Percentiles rank a stretch among this genome's conserved stretches.
phyloP scores from a whole-genome alignment of 2,113 vertebrate species.

The Anas platyrhynchos region DNA sequence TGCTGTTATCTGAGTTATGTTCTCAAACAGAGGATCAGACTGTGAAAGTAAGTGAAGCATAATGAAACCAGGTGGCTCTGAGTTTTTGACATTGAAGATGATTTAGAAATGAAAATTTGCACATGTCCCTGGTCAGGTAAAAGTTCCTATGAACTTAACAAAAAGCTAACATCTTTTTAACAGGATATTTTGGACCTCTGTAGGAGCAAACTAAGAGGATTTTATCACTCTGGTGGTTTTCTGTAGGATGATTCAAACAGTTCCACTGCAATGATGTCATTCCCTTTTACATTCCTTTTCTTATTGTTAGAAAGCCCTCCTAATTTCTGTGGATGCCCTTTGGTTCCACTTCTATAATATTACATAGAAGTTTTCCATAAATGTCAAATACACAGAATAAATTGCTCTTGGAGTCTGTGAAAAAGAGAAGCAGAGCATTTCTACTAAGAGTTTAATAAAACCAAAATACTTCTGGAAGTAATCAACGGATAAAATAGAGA shows the following conservation, averaged over 20 bases:
- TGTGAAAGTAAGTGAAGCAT: slow-evolving; percentile 66
- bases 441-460: slow-evolving; percentile 29
- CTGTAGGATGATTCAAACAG: background rate
- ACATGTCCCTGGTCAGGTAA: background rate
- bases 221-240: background rate
- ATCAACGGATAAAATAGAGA: background rate
- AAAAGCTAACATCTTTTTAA: background rate
- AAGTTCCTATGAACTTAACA: background rate
- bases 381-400: background rate
- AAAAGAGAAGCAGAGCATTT: slow-evolving; percentile 38
- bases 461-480: slow-evolving; percentile 34
- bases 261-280: background rate
- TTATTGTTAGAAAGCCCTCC: background rate
- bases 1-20: slow-evolving; percentile 17
- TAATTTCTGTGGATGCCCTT: slow-evolving; percentile 30
- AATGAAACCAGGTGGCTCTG: slow-evolving; percentile 62
- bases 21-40: slow-evolving; percentile 51
- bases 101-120: background rate
- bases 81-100: slow-evolving; percentile 36
- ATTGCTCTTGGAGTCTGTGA: background rate
- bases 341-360: slow-evolving; percentile 13
- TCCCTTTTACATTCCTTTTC: background rate
- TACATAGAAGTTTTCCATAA: background rate
- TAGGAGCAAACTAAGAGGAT: background rate
- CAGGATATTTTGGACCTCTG: background rate